These are phyloP conservation scores for Eristalis intricaria DNA, from an alignment of 2,888 invertebrate genomes.

Conservation along the genomic window DNA sequence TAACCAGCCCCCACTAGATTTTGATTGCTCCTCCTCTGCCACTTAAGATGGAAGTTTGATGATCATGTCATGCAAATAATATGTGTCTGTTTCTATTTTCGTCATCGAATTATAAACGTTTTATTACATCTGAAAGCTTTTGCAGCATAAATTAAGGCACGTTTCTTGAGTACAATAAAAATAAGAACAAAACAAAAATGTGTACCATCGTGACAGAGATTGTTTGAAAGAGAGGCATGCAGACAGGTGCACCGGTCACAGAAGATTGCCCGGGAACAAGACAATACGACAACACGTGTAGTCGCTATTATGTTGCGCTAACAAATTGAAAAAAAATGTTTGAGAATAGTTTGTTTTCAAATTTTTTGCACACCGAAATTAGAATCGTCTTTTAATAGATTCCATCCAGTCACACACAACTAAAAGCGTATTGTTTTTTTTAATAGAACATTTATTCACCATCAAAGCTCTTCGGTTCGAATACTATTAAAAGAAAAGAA, in stretches of 20 bases:
- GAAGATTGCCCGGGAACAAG: neutral
- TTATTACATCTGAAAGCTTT: neutral
- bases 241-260: neutral
- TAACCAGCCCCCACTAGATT: neutral
- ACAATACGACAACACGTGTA: neutral
- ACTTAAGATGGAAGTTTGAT: neutral
- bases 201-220: neutral
- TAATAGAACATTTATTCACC: too few species aligned
- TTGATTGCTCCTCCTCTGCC: neutral
- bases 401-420: neutral
- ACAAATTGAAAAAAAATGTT: too few species aligned
- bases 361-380: neutral
- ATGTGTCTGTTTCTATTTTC: neutral
- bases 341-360: neutral
- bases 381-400: neutral
- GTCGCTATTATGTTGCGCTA: neutral
- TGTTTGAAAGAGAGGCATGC: neutral
- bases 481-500: neutral
- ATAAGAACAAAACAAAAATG: neutral
- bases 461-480: neutral
- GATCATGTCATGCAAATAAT: neutral
- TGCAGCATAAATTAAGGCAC: neutral
- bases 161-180: neutral
- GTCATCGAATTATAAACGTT: neutral
- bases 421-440: too few species aligned